Conservation (phyloP, 2,113 vertebrate species). For the Takifugu bimaculatus region DNA sequence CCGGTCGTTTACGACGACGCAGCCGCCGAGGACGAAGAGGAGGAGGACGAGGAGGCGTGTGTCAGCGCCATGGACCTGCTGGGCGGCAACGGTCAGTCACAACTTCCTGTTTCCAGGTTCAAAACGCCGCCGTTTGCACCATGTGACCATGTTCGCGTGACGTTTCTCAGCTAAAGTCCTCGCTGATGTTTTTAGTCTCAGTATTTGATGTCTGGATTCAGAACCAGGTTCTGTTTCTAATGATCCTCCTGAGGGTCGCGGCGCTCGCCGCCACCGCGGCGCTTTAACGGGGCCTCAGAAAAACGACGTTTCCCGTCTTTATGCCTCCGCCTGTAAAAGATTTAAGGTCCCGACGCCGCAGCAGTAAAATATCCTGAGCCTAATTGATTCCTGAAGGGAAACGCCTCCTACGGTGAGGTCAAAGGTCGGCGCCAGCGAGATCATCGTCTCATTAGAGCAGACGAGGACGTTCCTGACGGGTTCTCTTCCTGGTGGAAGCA, state of each 20-base stretch:
- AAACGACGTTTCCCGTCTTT: constrained; percentile 31
- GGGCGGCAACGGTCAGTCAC: constrained; percentile 80
- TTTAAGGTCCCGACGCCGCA: constrained; percentile 7
- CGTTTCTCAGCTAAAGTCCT: no score
- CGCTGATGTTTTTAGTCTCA: not conserved
- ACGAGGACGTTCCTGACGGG: no score
- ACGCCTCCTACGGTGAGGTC: constrained; percentile 3
- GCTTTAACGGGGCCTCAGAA: constrained; percentile 39
- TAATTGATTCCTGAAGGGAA: constrained; percentile 36
- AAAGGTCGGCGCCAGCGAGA: constrained; percentile 20
- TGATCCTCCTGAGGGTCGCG: constrained; percentile 20
- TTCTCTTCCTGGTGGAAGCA: no score
- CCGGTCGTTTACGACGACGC: constrained; percentile 85
- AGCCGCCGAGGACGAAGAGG: constrained; percentile 82
- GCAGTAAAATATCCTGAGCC: constrained; percentile 26
- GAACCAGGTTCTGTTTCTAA: constrained; percentile 9
- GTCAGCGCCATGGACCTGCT: constrained; percentile 89
- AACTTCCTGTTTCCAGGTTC: no score
- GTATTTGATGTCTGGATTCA: not conserved
- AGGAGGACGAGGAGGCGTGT: constrained; percentile 86
- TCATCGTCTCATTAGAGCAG: no score
- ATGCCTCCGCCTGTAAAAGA: constrained; percentile 1
- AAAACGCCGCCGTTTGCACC: no score
- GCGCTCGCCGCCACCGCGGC: not conserved
- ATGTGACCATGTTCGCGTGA: no score